phyloP scores from a whole-genome alignment of 2,797 vertebrate genomes.

The Orestias chungarensis region DNA sequence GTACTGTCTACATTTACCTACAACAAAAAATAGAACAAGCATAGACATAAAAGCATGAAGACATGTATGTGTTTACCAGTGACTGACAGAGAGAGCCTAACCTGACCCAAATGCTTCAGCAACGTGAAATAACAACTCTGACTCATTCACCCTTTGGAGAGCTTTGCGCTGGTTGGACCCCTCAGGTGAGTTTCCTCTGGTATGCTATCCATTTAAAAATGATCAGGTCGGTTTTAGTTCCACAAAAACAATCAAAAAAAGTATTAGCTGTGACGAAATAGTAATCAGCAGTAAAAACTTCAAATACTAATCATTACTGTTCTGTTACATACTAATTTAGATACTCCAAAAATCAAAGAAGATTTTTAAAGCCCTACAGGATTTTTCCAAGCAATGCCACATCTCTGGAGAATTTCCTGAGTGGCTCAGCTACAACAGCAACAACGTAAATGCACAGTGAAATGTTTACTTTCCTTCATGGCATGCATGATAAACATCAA shows the following conservation, averaged over 20 bases:
- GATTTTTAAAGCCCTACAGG: not conserved
- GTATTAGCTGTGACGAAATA: slow-evolving; percentile 10
- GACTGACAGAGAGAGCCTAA: slow-evolving; percentile 9
- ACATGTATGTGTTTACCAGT: not conserved
- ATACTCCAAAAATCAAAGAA: not conserved
- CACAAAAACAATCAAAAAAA: slow-evolving; percentile 13
- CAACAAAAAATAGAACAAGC: not conserved
- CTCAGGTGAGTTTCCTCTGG: slow-evolving; percentile 13
- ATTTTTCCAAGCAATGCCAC: not conserved
- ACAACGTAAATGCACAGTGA: not conserved
- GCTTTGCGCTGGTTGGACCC: slow-evolving; percentile 12
- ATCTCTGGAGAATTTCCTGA: not conserved
- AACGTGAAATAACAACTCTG: slow-evolving; percentile 31
- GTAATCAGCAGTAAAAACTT: slow-evolving; percentile 10
- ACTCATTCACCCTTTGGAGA: slow-evolving; percentile 31
- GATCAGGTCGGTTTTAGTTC: not conserved
- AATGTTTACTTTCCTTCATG: slow-evolving; percentile 16
- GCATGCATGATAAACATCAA: slow-evolving; percentile 18
- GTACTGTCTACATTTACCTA: not conserved
- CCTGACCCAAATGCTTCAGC: slow-evolving; percentile 27
- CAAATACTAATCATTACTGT: not conserved
- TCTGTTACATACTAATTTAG: not conserved
- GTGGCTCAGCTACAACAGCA: slow-evolving; percentile 5
- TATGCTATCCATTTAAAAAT: slow-evolving; percentile 5
- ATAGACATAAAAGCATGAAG: not conserved